These are phyloP conservation scores for Nebria brevicollis DNA, from an alignment of 2,888 invertebrate species.

Conservation along the genomic window DNA sequence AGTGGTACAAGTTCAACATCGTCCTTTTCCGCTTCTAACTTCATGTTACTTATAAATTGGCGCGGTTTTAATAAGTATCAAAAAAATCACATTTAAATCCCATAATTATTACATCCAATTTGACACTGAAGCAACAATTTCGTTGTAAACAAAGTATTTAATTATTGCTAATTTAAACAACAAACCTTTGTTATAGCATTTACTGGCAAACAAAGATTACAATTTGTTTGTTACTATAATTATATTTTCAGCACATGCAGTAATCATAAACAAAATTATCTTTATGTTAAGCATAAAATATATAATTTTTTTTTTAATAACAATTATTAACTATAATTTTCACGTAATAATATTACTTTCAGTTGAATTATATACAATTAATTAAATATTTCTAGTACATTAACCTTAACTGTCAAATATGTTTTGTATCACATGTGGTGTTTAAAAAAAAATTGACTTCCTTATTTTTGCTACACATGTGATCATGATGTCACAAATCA, in stretches of 20 bases:
- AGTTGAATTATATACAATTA: background rate
- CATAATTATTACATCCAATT: background rate
- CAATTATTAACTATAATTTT: background rate
- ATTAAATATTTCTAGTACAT: background rate
- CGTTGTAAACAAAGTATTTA: background rate
- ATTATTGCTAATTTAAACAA: background rate
- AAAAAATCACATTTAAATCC: background rate
- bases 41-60: too few species aligned
- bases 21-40: too few species aligned
- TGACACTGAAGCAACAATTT: background rate
- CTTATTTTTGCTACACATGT: background rate
- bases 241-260: background rate
- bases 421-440: background rate
- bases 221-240: background rate
- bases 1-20: too few species aligned
- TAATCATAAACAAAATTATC: background rate
- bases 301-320: background rate
- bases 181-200: background rate
- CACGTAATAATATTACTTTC: background rate
- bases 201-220: background rate
- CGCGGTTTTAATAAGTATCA: background rate
- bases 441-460: background rate
- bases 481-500: background rate
- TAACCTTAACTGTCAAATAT: background rate
- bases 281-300: background rate